phyloP scores from a whole-genome alignment of 2,797 vertebrate genomes.

The Tragelaphus oryx region DNA sequence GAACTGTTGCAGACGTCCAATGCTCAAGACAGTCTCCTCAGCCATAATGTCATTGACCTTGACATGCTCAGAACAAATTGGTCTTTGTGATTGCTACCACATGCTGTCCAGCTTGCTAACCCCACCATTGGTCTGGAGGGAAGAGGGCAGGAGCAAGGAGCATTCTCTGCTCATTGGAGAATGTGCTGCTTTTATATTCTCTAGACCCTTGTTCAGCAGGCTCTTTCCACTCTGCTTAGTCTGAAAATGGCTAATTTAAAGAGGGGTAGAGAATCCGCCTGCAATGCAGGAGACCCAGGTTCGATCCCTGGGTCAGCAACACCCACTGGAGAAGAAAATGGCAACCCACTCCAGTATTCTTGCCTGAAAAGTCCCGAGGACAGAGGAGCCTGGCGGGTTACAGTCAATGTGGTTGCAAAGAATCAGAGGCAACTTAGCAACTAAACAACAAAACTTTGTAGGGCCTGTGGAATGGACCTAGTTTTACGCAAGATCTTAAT shows the following conservation, averaged over 20 bases:
- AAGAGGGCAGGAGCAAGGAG: neutral
- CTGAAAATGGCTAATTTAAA: neutral
- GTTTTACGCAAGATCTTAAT: neutral
- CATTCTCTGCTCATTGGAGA: slow-evolving; percentile 15
- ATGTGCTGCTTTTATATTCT: slow-evolving; percentile 32
- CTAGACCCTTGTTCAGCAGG: neutral
- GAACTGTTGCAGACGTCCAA: neutral
- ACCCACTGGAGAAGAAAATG: neutral
- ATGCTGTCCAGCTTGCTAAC: slow-evolving; percentile 34
- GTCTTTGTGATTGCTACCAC: slow-evolving; percentile 70
- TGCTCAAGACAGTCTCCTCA: neutral
- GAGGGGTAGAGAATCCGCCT: neutral
- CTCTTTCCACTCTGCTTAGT: neutral
- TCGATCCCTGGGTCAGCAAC: neutral
- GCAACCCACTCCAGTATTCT: neutral
- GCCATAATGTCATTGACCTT: slow-evolving; percentile 71
- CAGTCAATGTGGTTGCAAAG: neutral
- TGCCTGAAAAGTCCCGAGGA: neutral
- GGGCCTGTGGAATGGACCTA: neutral
- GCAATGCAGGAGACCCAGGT: neutral
- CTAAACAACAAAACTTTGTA: neutral
- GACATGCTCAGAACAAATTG: slow-evolving; percentile 72
- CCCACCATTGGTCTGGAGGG: neutral
- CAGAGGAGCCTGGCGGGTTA: neutral
- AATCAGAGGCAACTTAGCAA: neutral